Base-by-base conservation (phyloP, 2,797 vertebrate genomes). In the Gobionotothen gibberifrons region DNA sequence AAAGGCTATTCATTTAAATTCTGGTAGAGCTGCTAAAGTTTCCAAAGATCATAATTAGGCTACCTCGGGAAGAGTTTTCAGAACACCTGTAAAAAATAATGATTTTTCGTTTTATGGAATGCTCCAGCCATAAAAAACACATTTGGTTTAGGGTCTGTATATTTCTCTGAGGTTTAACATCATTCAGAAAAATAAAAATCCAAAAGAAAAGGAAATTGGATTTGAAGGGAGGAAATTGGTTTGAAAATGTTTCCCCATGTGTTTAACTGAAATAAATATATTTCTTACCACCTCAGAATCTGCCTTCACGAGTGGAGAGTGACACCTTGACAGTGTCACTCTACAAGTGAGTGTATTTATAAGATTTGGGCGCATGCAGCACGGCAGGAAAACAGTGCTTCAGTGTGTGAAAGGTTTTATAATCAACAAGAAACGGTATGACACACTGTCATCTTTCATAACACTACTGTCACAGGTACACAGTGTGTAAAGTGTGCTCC, bases 361-460 rank as follows among this genome's bases (percentile, higher is more conserved):
- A 69, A 39, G 43, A 40, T 80, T 77, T 57, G 2, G 68, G 48
- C 57, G 55, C 59, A 83, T 71, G 68, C 70, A 63, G 29, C 66
- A 58, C 11, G 49, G 65, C 60, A 66, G 68, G 54, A 79, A 75
- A 72, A 76, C 69, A 59, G 68, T 54, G 64, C 71, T 76, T 77
- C 53, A 60, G 73, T 77, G 69, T 89, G 76, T 83, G 79, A 81
- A 85, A 83, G 76, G 89, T 91, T 91, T 91, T 85, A 86, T 83
- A 92, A 86, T 85, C 83, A 88, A 85, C 86, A 87, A 83, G 79
- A 88, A 86, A 83, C 83, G 48, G 76, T 63, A 78, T 83, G 81
- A 90, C 85, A 89, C 84, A 66, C 76, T 82, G 67, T 88, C 81
- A 87, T 84, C 76, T 87, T 69, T 85, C 87, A 87, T 79, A 88